Evolutionary conservation across 2,888 invertebrate species (phyloP), one percentile per base, ranked within the genome.

Genomic region (Brenthis daphne): DNA sequence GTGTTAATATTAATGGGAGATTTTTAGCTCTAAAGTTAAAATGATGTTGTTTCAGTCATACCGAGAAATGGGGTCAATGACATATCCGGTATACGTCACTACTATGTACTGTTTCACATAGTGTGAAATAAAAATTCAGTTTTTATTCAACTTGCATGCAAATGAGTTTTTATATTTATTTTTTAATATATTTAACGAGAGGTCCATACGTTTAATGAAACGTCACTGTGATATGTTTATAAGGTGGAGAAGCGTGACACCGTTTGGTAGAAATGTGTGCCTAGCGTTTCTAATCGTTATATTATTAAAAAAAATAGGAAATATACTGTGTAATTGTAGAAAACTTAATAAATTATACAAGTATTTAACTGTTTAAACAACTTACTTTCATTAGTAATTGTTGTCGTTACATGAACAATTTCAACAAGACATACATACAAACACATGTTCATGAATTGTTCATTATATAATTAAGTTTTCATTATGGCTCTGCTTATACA

Each of bases 61-160:
- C 67, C 61, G 58, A 67, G 68, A 69, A 72, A 67, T 60, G 72
- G 65, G 72, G 72, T 69, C 72, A 72, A 72, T 72, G 72, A 72
- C 72, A 72, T 67, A 67, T 57, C 61, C 56, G 67, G 50, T 67
- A 63, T 67, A 67, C 61, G 56, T 67, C 61, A 50, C 63, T 51
- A 67, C 53, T 63, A 13, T 53, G 33, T 51, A 53, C 67, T 57
- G 50, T 63, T 54, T 63, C 63, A 54, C 61, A 63, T 63, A 63
- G 56, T 57, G 56, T 43, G 63, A 63, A 67, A 61, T 63, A 63
- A 63, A 63, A 63, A 63, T 24, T 43, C 63, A 20, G 37, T 43
- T 63, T 54, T 63, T 54, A 63, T 54, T 43, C 63, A 37, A 54
- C 37, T 54, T 54, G 14, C 63, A 63, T 54, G 43, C 16, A 63